A percentile compares a stretch with the other conserved stretches of the same genome.
These are phyloP conservation scores for Deladenus siricidicola DNA, from an alignment of 2,888 invertebrate species.

Conservation along the genomic window DNA sequence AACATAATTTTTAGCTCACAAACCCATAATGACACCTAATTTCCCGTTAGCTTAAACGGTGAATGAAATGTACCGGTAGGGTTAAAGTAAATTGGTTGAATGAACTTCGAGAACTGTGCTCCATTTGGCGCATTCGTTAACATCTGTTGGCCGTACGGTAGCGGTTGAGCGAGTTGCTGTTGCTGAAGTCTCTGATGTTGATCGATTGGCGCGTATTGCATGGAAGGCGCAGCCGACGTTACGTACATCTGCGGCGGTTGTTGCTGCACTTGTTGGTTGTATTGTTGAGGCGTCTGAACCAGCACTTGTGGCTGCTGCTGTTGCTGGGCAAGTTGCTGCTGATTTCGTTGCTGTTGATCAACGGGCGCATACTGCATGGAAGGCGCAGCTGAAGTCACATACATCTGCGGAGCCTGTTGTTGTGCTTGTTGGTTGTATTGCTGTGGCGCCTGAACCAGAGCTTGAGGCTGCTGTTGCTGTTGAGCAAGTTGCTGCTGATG, in stretches of 20 bases:
- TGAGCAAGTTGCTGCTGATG: not conserved
- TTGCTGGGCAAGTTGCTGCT: no score
- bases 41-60: no score
- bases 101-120: no score
- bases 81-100: no score
- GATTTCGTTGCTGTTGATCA: not conserved
- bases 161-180: no score
- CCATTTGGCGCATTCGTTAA: no score
- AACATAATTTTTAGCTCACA: no score
- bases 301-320: no score
- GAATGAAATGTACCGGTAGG: no score
- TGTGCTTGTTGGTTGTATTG: no score
- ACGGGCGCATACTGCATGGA: not conserved
- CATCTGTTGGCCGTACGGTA: no score
- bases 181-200: not conserved
- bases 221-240: not conserved
- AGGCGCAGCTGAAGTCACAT: not conserved
- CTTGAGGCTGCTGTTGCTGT: not conserved
- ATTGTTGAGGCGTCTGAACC: not conserved
- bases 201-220: not conserved
- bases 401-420: not conserved
- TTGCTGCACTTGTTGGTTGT: not conserved
- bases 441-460: not conserved
- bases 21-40: no score
- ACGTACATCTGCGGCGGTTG: not conserved